phyloP scores from a whole-genome alignment of 2,797 vertebrate genomes.

The Neosilurus mollespiculum region DNA sequence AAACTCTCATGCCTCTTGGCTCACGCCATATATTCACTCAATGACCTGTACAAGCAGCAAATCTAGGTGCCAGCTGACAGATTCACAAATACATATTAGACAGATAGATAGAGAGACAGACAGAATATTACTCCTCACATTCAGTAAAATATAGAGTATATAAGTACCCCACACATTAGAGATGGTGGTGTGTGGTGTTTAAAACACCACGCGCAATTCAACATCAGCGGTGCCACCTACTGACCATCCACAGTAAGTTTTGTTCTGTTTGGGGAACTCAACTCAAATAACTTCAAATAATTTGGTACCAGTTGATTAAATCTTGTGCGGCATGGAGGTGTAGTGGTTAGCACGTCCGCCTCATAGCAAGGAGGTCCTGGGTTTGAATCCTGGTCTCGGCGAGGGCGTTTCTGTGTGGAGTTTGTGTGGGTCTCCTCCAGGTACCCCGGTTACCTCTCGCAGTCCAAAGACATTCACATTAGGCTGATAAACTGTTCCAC shows the following conservation, averaged over 20 bases:
- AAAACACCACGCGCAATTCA: neutral
- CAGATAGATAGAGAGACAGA: neutral
- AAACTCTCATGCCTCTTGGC: constrained; percentile 33
- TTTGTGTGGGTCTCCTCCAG: too few species aligned
- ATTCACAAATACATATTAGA: neutral
- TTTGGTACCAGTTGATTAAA: too few species aligned
- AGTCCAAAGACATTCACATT: too few species aligned
- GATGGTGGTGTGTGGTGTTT: neutral
- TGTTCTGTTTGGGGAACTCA: neutral
- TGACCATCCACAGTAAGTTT: constrained; percentile 6
- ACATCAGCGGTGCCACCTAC: constrained; percentile 16
- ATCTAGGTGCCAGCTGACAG: neutral
- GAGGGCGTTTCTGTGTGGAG: too few species aligned
- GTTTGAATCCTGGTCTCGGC: too few species aligned
- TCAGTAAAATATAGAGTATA: neutral
- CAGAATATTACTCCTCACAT: neutral
- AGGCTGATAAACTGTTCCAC: too few species aligned
- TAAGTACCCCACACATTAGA: neutral
- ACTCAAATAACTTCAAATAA: neutral
- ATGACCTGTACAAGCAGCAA: neutral
- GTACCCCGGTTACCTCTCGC: too few species aligned
- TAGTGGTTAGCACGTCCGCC: too few species aligned
- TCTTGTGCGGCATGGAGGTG: too few species aligned
- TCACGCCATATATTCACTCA: neutral
- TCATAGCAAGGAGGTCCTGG: too few species aligned